These are phyloP conservation scores for Drosophila mulleri DNA, from an alignment of 2,888 invertebrate species.

Conservation along the genomic window DNA sequence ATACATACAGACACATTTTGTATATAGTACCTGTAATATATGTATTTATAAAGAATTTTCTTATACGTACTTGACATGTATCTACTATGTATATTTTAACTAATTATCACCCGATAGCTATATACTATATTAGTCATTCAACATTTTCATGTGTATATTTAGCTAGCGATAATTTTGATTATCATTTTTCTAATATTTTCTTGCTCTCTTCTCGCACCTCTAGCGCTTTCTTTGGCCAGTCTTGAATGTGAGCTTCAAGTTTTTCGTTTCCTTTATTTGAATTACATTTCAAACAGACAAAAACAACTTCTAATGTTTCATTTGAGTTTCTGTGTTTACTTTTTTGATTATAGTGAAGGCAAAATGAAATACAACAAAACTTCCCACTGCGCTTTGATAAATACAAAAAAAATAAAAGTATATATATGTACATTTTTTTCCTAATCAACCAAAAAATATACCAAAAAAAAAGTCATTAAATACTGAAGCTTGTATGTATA, in stretches of 20 bases:
- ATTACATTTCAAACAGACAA: background rate
- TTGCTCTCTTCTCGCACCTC: slow-evolving; percentile 36
- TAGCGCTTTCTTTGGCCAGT: slow-evolving; percentile 51
- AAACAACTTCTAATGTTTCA: slow-evolving; percentile 46
- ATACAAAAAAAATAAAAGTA: slow-evolving; percentile 57
- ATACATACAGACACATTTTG: background rate
- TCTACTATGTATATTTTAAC: slow-evolving; percentile 30
- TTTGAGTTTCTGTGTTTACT: slow-evolving; percentile 60
- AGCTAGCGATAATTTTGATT: slow-evolving; percentile 30
- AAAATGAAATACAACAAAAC: slow-evolving; percentile 84
- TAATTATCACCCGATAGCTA: slow-evolving; percentile 46
- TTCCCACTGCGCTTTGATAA: slow-evolving; percentile 85
- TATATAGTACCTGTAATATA: slow-evolving; percentile 12
- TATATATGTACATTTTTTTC: slow-evolving; percentile 48
- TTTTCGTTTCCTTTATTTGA: slow-evolving; percentile 26
- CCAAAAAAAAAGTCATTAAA: slow-evolving; percentile 55
- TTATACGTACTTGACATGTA: slow-evolving; percentile 46
- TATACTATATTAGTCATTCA: slow-evolving; percentile 36
- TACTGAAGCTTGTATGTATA: slow-evolving; percentile 68
- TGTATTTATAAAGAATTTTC: slow-evolving; percentile 20
- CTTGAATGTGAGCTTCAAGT: slow-evolving; percentile 47
- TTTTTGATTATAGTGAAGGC: slow-evolving; percentile 77
- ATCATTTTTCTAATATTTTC: slow-evolving; percentile 8
- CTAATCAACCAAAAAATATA: slow-evolving; percentile 41
- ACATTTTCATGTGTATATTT: slow-evolving; percentile 34